phyloP scores from a whole-genome alignment of 2,888 invertebrate genomes.

The Ectropis crepuscularia region DNA sequence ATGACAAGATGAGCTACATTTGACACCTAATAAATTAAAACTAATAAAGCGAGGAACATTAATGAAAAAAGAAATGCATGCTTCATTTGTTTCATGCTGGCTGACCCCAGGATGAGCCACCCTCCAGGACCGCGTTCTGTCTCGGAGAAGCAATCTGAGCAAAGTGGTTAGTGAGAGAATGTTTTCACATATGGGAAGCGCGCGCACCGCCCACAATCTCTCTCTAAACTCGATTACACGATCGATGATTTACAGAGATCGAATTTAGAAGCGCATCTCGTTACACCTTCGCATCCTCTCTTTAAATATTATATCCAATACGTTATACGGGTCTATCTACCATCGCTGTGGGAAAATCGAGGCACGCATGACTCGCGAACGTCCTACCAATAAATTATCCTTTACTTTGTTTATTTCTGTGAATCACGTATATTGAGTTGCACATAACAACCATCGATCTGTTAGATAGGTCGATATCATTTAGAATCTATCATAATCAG shows the following conservation, averaged over 20 bases:
- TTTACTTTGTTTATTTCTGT: constrained; percentile 42
- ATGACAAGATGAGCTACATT: constrained; percentile 52
- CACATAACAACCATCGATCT: constrained; percentile 46
- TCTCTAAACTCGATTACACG: constrained; percentile 81
- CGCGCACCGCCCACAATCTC: constrained; percentile 77
- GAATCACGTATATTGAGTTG: constrained; percentile 47
- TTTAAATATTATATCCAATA: constrained; percentile 46
- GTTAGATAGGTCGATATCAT: constrained; percentile 45
- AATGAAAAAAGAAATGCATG: constrained; percentile 48
- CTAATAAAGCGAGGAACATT: constrained; percentile 56
- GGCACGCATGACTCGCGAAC: constrained; percentile 46
- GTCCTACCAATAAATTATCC: constrained; percentile 47
- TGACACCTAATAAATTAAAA: constrained; percentile 60
- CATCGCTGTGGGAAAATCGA: constrained; percentile 57
- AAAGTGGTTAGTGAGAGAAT: constrained; percentile 68
- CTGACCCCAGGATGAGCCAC: constrained; percentile 76
- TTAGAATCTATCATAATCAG: constrained; percentile 61
- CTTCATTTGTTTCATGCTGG: constrained; percentile 62
- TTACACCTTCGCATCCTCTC: constrained; percentile 69
- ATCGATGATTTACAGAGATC: constrained; percentile 82
- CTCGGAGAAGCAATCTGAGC: constrained; percentile 28
- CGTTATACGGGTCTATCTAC: constrained; percentile 34
- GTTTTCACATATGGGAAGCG: constrained; percentile 75
- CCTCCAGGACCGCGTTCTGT: constrained; percentile 66
- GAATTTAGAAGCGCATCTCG: constrained; percentile 76